These are phyloP conservation scores for Carettochelys insculpta DNA, from an alignment of 2,113 vertebrate species.

Conservation along the genomic window DNA sequence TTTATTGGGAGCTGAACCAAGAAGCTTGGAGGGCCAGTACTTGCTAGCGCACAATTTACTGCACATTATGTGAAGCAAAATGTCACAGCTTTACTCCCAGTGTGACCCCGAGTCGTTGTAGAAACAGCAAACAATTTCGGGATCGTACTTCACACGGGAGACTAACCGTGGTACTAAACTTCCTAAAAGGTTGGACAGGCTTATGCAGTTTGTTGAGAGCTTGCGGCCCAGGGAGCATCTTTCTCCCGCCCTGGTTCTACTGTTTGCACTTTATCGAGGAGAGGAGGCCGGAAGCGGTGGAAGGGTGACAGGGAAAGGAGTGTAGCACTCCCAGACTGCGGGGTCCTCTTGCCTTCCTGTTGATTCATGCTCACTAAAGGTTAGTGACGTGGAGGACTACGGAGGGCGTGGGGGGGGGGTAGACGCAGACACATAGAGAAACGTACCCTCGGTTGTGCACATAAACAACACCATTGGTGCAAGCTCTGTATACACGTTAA, in stretches of 20 bases:
- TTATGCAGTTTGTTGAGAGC: not conserved
- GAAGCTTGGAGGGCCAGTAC: not conserved
- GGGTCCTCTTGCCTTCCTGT: constrained; percentile 55
- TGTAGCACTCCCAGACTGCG: not conserved
- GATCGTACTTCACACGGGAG: not conserved
- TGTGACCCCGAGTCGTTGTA: not conserved
- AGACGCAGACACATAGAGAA: constrained; percentile 43
- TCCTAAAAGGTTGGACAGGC: not conserved
- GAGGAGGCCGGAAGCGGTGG: not conserved
- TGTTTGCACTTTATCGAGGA: not conserved
- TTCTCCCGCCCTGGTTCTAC: not conserved
- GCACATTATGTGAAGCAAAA: not conserved
- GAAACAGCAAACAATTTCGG: not conserved
- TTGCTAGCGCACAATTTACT: not conserved
- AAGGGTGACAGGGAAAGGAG: not conserved
- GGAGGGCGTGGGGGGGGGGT: not conserved
- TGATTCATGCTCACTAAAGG: constrained; percentile 75
- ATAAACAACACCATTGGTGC: not conserved
- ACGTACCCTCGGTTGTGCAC: not conserved
- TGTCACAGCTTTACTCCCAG: not conserved
- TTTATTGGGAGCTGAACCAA: not conserved
- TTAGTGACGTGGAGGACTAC: constrained; percentile 73
- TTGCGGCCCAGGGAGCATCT: too few species aligned
- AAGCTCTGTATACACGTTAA: not conserved
- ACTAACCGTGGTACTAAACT: not conserved